phyloP scores from a whole-genome alignment of 2,113 vertebrate species.

The Onychostruthus taczanowskii region DNA sequence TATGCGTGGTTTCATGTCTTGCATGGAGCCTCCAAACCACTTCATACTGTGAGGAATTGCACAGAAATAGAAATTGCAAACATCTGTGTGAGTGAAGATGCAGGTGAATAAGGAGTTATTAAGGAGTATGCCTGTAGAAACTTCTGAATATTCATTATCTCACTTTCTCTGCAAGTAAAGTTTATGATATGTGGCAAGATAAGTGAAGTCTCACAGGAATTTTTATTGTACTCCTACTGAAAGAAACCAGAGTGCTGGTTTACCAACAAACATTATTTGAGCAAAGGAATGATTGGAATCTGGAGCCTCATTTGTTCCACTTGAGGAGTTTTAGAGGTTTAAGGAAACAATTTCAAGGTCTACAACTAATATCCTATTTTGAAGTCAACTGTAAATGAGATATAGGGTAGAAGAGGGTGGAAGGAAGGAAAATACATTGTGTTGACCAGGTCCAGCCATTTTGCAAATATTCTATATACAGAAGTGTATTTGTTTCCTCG shows the following conservation, averaged over 20 bases:
- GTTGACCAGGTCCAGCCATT: background rate
- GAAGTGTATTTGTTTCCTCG: background rate
- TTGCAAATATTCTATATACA: background rate
- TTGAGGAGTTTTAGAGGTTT: background rate
- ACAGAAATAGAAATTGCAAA: background rate
- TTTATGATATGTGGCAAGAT: background rate
- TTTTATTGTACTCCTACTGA: background rate
- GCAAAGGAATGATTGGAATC: conserved; percentile 24
- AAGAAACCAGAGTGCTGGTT: background rate
- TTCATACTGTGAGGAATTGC: background rate
- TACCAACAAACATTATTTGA: background rate
- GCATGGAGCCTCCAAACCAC: background rate
- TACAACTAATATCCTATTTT: background rate
- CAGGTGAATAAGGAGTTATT: accelerated
- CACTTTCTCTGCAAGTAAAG: background rate
- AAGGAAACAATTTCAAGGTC: background rate
- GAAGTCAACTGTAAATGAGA: background rate
- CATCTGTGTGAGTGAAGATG: background rate
- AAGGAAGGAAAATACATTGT: background rate
- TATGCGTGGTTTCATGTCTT: background rate
- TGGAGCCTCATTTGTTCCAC: background rate
- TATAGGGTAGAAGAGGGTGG: background rate
- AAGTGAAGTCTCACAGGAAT: background rate
- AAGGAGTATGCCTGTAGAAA: background rate
- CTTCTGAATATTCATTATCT: background rate